These are phyloP conservation scores for Cheilosia grossa DNA, from an alignment of 2,888 invertebrate genomes.

Conservation along the genomic window DNA sequence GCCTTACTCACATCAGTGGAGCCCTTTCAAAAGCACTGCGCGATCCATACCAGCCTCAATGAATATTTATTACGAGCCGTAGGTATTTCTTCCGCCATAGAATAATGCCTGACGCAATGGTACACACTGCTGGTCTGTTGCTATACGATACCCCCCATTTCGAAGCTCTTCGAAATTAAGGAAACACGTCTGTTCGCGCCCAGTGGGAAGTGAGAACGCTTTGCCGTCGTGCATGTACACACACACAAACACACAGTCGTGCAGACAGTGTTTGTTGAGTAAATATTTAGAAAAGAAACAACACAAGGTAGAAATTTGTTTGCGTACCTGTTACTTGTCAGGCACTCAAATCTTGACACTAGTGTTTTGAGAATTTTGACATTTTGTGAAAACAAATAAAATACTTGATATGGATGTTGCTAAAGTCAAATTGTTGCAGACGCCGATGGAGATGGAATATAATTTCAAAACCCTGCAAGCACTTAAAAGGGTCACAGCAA, in stretches of 20 bases:
- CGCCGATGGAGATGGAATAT: neutral
- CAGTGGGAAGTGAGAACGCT: conserved; percentile 43
- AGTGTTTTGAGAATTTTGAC: conserved; percentile 69
- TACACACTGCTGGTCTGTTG: neutral
- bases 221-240: conserved; percentile 58
- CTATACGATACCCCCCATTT: conserved; percentile 8
- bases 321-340: conserved; percentile 72
- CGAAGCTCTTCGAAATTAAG: conserved; percentile 45
- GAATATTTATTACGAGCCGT: conserved; percentile 58
- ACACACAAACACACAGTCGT: conserved; percentile 16
- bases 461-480: neutral
- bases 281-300: conserved; percentile 72
- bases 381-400: conserved; percentile 64
- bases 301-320: conserved; percentile 53
- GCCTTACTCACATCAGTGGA: conserved; percentile 26
- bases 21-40: conserved; percentile 60
- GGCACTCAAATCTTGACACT: conserved; percentile 67
- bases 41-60: conserved; percentile 42
- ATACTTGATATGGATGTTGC: conserved; percentile 45
- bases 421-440: conserved; percentile 26
- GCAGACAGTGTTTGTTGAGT: conserved; percentile 57
- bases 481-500: too few relatives aligned
- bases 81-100: conserved; percentile 71
- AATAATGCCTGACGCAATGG: conserved; percentile 44
- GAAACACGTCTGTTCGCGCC: conserved; percentile 59